Conservation (phyloP, 2,888 invertebrate species). For the Euzophera pinguis region DNA sequence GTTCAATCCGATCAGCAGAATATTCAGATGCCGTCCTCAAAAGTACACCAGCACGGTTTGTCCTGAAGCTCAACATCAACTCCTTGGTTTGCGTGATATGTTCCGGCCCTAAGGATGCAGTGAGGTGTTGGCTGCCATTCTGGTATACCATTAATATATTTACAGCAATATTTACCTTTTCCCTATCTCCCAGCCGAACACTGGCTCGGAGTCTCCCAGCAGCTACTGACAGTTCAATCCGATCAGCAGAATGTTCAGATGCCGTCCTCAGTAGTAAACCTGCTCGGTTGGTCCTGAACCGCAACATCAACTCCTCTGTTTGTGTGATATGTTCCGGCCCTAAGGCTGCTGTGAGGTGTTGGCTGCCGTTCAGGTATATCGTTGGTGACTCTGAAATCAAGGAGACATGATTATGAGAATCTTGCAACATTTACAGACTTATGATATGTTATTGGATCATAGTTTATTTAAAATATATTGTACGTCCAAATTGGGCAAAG, state of each 20-base stretch:
- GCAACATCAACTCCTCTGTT: constrained; percentile 92
- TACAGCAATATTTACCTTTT: constrained; percentile 84
- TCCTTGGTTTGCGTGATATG: constrained; percentile 95
- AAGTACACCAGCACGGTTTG: constrained; percentile 87
- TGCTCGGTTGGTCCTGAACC: constrained; percentile 91
- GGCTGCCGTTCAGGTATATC: constrained; percentile 92
- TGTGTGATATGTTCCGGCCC: constrained; percentile 90
- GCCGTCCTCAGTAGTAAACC: constrained; percentile 89
- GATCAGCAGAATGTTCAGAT: constrained; percentile 88
- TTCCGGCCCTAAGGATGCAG: constrained; percentile 85
- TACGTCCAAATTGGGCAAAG: too few relatives aligned
- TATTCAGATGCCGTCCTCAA: constrained; percentile 89
- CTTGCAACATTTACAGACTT: too few relatives aligned
- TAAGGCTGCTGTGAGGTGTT: constrained; percentile 88
- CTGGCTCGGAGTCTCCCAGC: constrained; percentile 91
- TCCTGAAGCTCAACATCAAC: constrained; percentile 90
- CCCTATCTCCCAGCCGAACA: constrained; percentile 89
- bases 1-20: constrained; percentile 90
- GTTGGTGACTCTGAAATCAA: constrained; percentile 89
- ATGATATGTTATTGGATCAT: too few relatives aligned
- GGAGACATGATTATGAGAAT: constrained; percentile 1
- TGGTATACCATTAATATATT: constrained; percentile 90
- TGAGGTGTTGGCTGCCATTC: constrained; percentile 94
- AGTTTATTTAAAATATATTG: too few relatives aligned
- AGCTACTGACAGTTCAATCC: constrained; percentile 91